Conservation (phyloP, 2,888 invertebrate species). For the Plutella xylostella region DNA sequence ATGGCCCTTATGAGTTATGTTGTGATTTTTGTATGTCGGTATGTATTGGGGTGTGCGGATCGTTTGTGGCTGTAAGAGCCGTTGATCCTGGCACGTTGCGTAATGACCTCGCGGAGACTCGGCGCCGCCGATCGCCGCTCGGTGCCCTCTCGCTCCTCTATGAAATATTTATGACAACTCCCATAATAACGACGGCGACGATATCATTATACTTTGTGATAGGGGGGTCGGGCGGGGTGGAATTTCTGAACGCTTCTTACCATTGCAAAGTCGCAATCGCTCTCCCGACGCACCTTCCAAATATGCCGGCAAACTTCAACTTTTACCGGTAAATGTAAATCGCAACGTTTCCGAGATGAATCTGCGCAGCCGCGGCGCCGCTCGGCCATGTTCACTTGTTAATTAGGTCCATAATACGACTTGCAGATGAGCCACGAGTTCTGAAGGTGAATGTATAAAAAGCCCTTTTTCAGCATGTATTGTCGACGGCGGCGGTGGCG, state of each 20-base stretch:
- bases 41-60: too few relatives aligned
- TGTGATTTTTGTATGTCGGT: too few relatives aligned
- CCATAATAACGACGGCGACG: conserved; percentile 66
- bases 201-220: conserved; percentile 73
- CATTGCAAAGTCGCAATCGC: conserved; percentile 56
- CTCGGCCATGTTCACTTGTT: conserved; percentile 92
- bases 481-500: conserved; percentile 35
- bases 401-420: conserved; percentile 91
- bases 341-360: conserved; percentile 19
- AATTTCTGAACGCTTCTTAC: conserved; percentile 68
- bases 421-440: conserved; percentile 85
- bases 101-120: conserved; percentile 17
- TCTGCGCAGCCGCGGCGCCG: conserved; percentile 69
- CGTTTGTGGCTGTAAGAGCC: too few relatives aligned
- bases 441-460: conserved; percentile 77
- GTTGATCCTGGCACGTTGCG: conserved; percentile 4
- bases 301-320: conserved; percentile 25
- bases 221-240: conserved; percentile 66
- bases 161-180: conserved; percentile 70
- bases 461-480: conserved; percentile 74
- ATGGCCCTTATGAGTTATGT: too few relatives aligned
- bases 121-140: conserved; percentile 19
- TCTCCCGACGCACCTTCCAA: conserved; percentile 21
- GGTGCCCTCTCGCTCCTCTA: conserved; percentile 52
- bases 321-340: conserved; percentile 41